Percentiles rank a stretch among this genome's conserved stretches.
phyloP scores from a whole-genome alignment of 2,888 invertebrate genomes.

The Crioceris asparagi region DNA sequence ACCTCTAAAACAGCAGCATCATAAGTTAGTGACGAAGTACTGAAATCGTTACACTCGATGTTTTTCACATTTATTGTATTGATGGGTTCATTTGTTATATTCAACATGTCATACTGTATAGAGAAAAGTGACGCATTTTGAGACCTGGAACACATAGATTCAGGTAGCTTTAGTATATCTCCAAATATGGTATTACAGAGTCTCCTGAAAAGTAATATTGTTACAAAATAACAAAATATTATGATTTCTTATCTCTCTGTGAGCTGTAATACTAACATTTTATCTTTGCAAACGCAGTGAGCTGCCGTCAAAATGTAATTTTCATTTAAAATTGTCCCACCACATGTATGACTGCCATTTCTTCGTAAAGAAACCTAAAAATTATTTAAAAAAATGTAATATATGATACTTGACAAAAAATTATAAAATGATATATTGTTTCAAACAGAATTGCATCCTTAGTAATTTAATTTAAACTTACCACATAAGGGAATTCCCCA shows the following conservation, averaged over 20 bases:
- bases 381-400: neutral
- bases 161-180: neutral
- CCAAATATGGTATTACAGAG: no score
- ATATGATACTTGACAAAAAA: no score
- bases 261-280: slow-evolving; percentile 11
- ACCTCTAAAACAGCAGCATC: slow-evolving; percentile 24
- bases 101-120: slow-evolving; percentile 21
- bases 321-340: slow-evolving; percentile 20
- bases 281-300: slow-evolving; percentile 17
- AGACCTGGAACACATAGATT: slow-evolving; percentile 11
- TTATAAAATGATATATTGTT: no score
- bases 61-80: slow-evolving; percentile 18
- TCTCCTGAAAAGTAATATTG: no score
- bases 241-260: no score
- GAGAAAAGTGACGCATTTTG: slow-evolving; percentile 17
- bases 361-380: slow-evolving; percentile 16
- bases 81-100: slow-evolving; percentile 16
- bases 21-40: slow-evolving; percentile 15
- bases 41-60: slow-evolving; percentile 20
- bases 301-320: slow-evolving; percentile 20
- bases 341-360: slow-evolving; percentile 16
- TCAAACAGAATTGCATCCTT: no score
- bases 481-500: slow-evolving; percentile 25
- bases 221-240: no score
- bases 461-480: slow-evolving; percentile 14